phyloP scores from a whole-genome alignment of 1,140 invertebrate species.

The Steinernema khuongi region DNA sequence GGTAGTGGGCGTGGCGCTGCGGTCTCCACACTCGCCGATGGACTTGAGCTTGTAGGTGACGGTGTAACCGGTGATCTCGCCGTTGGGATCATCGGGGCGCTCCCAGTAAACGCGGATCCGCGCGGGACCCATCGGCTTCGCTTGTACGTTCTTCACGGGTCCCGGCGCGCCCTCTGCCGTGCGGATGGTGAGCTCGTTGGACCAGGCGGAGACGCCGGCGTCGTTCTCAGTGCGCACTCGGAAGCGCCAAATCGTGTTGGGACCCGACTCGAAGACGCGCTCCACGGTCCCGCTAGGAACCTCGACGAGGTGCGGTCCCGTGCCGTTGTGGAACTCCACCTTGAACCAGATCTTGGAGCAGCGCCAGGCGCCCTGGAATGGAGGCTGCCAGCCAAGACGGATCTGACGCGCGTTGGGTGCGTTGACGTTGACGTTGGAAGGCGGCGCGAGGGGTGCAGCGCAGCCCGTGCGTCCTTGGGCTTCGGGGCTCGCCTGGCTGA shows the following conservation, averaged over 20 bases:
- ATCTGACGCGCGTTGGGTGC: conserved; percentile 53
- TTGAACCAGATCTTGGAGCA: conserved; percentile 49
- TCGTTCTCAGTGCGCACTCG: conserved; percentile 54
- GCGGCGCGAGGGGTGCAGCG: conserved; percentile 52
- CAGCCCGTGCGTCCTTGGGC: conserved; percentile 56
- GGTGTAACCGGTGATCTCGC: conserved; percentile 59
- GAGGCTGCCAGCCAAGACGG: conserved; percentile 53
- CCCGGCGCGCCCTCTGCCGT: conserved; percentile 54
- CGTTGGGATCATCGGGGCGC: conserved; percentile 50
- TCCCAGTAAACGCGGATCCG: conserved; percentile 43
- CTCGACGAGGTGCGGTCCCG: conserved; percentile 25
- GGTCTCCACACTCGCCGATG: conserved; percentile 54
- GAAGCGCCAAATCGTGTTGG: conserved; percentile 55
- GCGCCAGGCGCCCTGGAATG: conserved; percentile 47
- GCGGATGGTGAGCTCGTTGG: conserved; percentile 45
- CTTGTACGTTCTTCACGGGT: conserved; percentile 45
- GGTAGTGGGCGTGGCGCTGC: conserved; percentile 44
- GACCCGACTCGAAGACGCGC: conserved; percentile 48
- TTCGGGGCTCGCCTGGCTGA: conserved; percentile 54
- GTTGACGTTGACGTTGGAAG: conserved; percentile 51
- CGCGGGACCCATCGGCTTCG: conserved; percentile 43
- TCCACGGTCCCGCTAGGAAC: conserved; percentile 42
- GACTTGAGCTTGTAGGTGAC: conserved; percentile 55
- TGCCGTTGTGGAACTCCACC: conserved; percentile 34
- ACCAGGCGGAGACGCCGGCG: conserved; percentile 55